phyloP scores from a whole-genome alignment of 2,113 vertebrate species.

The Falcunculus frontatus region DNA sequence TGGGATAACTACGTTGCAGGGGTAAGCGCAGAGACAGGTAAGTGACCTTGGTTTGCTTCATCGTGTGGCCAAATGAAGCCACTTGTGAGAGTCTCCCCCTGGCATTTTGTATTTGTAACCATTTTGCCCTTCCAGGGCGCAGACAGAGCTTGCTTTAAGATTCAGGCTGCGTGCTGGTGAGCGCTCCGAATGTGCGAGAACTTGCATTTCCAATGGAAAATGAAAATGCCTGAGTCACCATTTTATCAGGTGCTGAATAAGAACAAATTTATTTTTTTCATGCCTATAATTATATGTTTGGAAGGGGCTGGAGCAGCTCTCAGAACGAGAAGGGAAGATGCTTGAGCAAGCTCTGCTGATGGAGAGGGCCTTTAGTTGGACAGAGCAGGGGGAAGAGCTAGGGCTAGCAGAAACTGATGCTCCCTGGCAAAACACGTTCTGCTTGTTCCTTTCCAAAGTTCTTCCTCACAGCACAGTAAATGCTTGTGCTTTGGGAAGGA shows the following conservation, averaged over 20 bases:
- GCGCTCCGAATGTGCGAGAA: neutral
- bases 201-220: conserved; percentile 42
- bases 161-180: neutral
- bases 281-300: neutral
- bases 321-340: neutral
- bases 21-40: neutral
- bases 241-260: conserved; percentile 42
- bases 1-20: neutral
- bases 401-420: neutral
- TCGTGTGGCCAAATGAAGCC: neutral
- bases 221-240: conserved; percentile 35
- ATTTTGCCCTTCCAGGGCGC: neutral
- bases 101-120: neutral
- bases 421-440: neutral
- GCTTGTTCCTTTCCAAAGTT: neutral
- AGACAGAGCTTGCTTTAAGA: conserved; percentile 3
- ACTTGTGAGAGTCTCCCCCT: neutral
- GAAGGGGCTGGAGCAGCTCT: neutral
- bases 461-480: neutral
- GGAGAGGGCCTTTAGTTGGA: neutral
- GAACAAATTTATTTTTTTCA: conserved; percentile 26
- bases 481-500: neutral
- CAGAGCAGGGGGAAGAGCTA: neutral
- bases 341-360: neutral
- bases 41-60: neutral